Evolutionary conservation across 2,888 invertebrate species (phyloP), one percentile per base, ranked within the genome.

Genomic region (Lamproptera curius): DNA sequence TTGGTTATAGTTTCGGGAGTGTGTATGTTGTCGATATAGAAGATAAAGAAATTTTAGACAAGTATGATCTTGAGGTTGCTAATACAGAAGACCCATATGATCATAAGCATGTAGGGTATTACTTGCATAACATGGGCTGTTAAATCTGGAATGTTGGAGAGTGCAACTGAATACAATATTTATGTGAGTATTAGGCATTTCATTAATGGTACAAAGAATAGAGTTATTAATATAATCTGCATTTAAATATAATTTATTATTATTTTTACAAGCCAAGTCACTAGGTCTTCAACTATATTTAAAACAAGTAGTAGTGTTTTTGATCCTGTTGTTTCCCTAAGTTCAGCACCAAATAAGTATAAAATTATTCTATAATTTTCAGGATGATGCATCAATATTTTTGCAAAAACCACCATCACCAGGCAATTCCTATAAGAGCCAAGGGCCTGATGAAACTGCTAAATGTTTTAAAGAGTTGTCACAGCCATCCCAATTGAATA

Each of bases 1-100:
- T 91, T 65, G 95, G 90, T 2, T 94, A 94, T 59, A 92, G 90
- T 70, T 90, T 89, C 71, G 95, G 94, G 9, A 89, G 89, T 63
- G 89, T 95, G 1, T 86, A 90, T 20, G 87, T 97, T 37, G 90
- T 95, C 34, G 94, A 96, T 72, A 94, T 97, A 41, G 97, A 97
- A 80, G 95, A 95, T 62, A 95, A 95, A 65, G 93, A 93, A 62
- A 88, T 92, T 47, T 86, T 97, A 9, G 93, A 94, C 57, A 90
- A 89, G 23, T 86, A 91, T 63, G 80, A 88, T 52, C 70, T 86
- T 53, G 73, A 78, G 42, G 65, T 62, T 50, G 76, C 89, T 42
- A 76, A 78, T 23, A 70, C 83, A 28, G 72, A 77, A 60, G 81
- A 89, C 44, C 85, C 89, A 57, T 79, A 87, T 43, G 75, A 72